Evolutionary conservation across 1,140 invertebrate species (phyloP), one percentile per base, ranked within the genome.

Genomic region (Camponotus vicinus): DNA sequence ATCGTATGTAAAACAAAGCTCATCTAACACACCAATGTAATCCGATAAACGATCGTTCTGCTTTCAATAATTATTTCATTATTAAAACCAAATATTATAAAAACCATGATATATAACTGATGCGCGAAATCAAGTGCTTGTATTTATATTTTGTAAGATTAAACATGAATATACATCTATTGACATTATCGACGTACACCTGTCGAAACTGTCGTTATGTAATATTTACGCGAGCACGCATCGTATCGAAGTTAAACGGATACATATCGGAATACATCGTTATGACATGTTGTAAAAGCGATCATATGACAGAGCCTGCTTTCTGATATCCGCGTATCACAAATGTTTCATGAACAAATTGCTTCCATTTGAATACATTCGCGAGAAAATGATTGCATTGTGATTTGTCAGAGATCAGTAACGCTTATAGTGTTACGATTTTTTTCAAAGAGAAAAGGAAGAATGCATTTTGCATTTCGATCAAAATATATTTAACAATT

Each of bases 211-310:
- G 32, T 37, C 55, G 21, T 76, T 34, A 21, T 77, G 34, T 42
- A 77, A 77, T 77, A 77, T 77, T 77, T 21, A 77, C 34, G 37
- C 8, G 37, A 11, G n/a, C 13, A 27, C 34, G n/a, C 34, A 11
- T 3, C 15, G 55, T 13, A 21, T 40, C 34, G 11, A 61, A 42
- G 13, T 61, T 21, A 61, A 61, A 18, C 27, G 21, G 11, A 63
- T 63, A 27, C 5, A 63, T 7, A 21, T 63, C 21, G 27, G 55
- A 63, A 42, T 32, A 42, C 32, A 32, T 2, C 1, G 5, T 37
- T 18, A 55, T 15, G 8, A 63, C 37, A n/a, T 63, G 18, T 59
- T 34, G 37, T 13, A 15, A 40, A 15, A 76, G 8, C 37, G 21
- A 5, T 73, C 9, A n/a, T 71, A 49, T n/a, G 11, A 2, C 1